Conservation (phyloP, 1,140 invertebrate species). For the Nebria ingens region DNA sequence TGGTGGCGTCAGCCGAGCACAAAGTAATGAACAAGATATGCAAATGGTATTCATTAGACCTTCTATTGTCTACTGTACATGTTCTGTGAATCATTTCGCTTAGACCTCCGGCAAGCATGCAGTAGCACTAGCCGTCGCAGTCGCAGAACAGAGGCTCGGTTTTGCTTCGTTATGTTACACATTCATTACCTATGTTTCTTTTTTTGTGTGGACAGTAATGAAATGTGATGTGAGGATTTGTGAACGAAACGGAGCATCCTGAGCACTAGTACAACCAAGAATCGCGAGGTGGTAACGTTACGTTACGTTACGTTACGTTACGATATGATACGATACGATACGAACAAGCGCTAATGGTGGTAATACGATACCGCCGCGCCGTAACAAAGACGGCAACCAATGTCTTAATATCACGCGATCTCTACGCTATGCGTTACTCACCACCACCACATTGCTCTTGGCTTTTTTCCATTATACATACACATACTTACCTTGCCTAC, state of each 20-base stretch:
- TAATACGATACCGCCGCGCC: constrained; percentile 1
- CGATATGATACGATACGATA: too few relatives aligned
- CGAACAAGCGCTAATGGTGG: constrained; percentile 6
- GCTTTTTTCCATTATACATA: too few relatives aligned
- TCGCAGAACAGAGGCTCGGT: not conserved
- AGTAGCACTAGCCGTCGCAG: not conserved
- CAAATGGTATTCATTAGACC: constrained; percentile 27
- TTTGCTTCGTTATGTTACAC: constrained; percentile 19
- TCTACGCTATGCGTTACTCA: not conserved
- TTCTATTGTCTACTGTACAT: constrained; percentile 24
- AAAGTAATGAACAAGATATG: constrained; percentile 27
- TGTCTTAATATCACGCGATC: constrained; percentile 3
- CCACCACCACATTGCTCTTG: not conserved
- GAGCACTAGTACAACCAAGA: too few relatives aligned
- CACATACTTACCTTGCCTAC: not conserved
- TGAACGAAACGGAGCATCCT: constrained; percentile 13
- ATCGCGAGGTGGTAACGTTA: too few relatives aligned
- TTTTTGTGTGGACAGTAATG: constrained; percentile 16
- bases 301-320: not conserved
- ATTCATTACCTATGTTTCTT: constrained; percentile 22
- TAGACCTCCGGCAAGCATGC: not conserved
- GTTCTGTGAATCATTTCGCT: constrained; percentile 25
- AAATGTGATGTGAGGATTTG: constrained; percentile 18
- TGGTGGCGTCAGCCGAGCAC: constrained; percentile 13
- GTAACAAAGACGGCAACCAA: constrained; percentile 1